Conservation (phyloP, 2,113 vertebrate genomes). For the Illadopsis cleaveri region DNA sequence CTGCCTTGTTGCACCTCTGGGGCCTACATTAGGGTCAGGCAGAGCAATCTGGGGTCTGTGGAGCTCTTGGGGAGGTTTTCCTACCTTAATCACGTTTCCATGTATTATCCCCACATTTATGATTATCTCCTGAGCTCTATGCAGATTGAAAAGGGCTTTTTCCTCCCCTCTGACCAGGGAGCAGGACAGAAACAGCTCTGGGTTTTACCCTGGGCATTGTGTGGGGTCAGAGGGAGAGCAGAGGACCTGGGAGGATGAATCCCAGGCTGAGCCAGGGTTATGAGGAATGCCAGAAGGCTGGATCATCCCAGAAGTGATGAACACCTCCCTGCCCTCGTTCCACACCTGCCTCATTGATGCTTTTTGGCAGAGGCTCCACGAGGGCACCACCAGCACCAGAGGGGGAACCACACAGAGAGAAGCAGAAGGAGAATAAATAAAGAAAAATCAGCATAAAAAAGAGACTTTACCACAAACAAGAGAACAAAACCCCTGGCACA, state of each 20-base stretch:
- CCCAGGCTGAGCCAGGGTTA: background rate
- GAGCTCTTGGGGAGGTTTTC: background rate
- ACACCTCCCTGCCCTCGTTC: background rate
- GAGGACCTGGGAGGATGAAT: background rate
- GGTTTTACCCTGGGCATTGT: background rate
- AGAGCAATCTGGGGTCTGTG: fast-evolving
- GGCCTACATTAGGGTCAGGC: background rate
- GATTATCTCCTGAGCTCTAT: background rate
- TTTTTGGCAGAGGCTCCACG: background rate
- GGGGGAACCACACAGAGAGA: background rate
- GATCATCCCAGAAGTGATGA: background rate
- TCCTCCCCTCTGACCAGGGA: background rate
- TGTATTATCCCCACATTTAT: background rate
- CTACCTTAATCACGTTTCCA: background rate
- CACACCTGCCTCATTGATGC: too few relatives aligned
- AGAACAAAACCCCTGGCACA: background rate
- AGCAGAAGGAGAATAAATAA: background rate
- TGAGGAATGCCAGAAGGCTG: background rate
- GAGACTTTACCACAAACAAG: background rate
- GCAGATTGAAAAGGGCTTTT: background rate
- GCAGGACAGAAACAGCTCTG: fast-evolving
- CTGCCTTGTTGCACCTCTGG: too few relatives aligned
- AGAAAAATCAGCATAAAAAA: background rate
- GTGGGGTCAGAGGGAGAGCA: background rate
- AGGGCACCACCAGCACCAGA: too few relatives aligned